Conservation (phyloP, 2,888 invertebrate species). For the Camponotus fellah region DNA sequence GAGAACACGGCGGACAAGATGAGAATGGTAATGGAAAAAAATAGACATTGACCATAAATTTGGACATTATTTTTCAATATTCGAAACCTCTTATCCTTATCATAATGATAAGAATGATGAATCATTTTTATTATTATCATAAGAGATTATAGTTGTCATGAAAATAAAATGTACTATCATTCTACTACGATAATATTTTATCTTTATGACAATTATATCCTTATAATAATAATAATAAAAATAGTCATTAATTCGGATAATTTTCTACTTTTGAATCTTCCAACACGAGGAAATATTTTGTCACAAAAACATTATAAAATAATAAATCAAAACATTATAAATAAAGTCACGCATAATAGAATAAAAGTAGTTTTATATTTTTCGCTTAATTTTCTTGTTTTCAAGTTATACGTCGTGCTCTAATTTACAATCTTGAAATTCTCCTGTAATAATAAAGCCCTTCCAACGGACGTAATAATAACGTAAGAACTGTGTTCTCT, state of each 20-base stretch:
- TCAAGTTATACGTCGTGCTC: not conserved
- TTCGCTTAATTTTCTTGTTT: not conserved
- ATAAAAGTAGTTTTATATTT: not conserved
- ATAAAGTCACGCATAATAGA: not conserved
- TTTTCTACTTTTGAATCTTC: not conserved
- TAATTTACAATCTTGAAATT: slow-evolving; percentile 1
- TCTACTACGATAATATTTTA: not conserved
- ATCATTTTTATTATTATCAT: no score
- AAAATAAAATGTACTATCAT: no score
- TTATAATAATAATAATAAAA: not conserved
- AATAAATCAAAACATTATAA: not conserved
- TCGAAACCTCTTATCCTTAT: not conserved
- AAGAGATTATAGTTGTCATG: no score
- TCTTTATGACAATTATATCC: not conserved
- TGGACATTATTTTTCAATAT: not conserved
- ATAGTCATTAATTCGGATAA: not conserved
- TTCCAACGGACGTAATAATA: not conserved
- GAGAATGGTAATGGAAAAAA: slow-evolving; percentile 45
- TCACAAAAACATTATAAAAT: not conserved
- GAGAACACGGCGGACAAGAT: slow-evolving; percentile 53
- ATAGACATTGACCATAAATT: not conserved
- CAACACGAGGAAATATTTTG: not conserved
- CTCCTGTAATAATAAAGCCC: slow-evolving; percentile 1
- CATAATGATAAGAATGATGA: not conserved
- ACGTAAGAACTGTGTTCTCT: not conserved